These are phyloP conservation scores for Cheirogaleus major DNA, from an alignment of 2,797 vertebrate genomes.

Conservation along the genomic window DNA sequence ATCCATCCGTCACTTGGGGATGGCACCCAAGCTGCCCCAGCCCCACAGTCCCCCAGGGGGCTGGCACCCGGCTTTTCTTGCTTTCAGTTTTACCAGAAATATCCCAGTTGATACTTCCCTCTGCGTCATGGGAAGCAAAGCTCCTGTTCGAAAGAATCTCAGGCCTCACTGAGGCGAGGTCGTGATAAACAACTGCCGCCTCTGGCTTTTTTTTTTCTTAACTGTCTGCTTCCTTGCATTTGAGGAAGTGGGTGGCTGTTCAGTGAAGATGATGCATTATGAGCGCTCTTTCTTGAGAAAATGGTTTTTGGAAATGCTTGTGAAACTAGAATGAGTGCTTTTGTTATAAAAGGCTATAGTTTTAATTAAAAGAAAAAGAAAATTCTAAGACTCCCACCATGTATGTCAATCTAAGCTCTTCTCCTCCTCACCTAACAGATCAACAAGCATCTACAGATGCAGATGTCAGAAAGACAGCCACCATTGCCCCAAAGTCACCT, in stretches of 20 bases:
- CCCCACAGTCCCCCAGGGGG: background rate
- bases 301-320: conserved; percentile 39
- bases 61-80: conserved; percentile 31
- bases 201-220: conserved; percentile 50
- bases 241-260: conserved; percentile 84
- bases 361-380: background rate
- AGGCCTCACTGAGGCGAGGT: conserved; percentile 59
- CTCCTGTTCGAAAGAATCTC: conserved; percentile 60
- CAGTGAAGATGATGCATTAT: background rate
- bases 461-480: background rate
- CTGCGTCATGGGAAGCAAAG: conserved; percentile 53
- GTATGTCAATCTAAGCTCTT: background rate
- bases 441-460: background rate
- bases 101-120: conserved; percentile 31
- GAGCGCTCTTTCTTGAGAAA: conserved; percentile 67
- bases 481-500: background rate
- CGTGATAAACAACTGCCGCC: conserved; percentile 66
- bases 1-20: conserved; percentile 9
- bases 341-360: background rate
- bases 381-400: background rate
- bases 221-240: conserved; percentile 77
- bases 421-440: background rate
- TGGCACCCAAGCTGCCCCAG: background rate
- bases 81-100: conserved; percentile 69
- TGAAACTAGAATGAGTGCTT: background rate